Evolutionary conservation across 1,140 invertebrate species (phyloP).

Genomic region (Lordiphosa collinella): DNA sequence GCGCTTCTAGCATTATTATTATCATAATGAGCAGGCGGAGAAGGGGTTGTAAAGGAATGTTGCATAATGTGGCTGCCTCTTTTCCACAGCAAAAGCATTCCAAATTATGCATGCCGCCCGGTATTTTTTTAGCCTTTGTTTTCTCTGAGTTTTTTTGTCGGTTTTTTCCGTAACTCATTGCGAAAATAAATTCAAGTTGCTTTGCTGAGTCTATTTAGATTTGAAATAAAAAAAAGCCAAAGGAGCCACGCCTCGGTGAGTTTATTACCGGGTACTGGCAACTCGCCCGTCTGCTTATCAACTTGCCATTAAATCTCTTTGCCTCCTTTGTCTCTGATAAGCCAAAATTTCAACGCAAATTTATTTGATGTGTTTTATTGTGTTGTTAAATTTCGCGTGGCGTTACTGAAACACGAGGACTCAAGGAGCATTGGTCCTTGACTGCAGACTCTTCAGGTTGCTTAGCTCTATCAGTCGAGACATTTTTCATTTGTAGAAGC

Average conservation of each 20-base stretch:
- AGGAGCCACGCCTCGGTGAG: conserved; percentile 53
- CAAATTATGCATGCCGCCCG: conserved; percentile 66
- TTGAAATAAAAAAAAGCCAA: conserved; percentile 9
- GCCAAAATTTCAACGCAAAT: conserved; percentile 65
- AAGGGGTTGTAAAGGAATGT: conserved; percentile 49
- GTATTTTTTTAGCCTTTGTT: conserved; percentile 63
- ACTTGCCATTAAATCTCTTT: conserved; percentile 67
- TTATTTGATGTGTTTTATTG: conserved; percentile 75
- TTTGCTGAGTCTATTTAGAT: conserved; percentile 67
- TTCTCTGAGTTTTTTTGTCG: conserved; percentile 15
- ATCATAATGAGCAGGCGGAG: conserved; percentile 64
- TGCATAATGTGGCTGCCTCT: conserved; percentile 61
- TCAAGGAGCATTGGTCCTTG: background rate
- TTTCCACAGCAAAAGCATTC: conserved; percentile 51
- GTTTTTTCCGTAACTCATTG: background rate
- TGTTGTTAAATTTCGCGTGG: conserved; percentile 69
- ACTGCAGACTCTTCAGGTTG: conserved; percentile 21
- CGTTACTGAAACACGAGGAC: conserved; percentile 22
- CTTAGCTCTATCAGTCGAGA: conserved; percentile 57
- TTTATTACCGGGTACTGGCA: conserved; percentile 56
- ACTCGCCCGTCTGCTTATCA: conserved; percentile 52
- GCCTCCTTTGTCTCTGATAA: conserved; percentile 46
- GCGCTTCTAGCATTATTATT: conserved; percentile 55
- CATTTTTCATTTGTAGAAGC: conserved; percentile 58
- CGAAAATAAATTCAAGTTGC: conserved; percentile 63